Base-by-base conservation (phyloP, 2,888 invertebrate species). In the Peribatodes rhomboidaria region DNA sequence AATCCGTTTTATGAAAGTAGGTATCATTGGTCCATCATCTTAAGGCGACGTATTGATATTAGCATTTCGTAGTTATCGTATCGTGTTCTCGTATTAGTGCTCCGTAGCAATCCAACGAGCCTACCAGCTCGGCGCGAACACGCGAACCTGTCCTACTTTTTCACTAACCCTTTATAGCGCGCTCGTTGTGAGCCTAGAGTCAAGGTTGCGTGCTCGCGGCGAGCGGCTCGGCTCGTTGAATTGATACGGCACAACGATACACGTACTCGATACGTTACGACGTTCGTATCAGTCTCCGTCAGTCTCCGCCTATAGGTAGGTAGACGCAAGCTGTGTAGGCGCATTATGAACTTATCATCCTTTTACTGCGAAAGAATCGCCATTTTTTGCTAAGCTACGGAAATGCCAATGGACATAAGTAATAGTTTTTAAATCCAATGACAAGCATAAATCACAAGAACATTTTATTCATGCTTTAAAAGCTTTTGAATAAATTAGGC, bases 1-100 rank as follows among this genome's bases (percentile, higher is more conserved):
- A 58, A 68, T 70, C 65, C 61, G 65, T 65, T 70, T 35, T 61
- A 67, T 63, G 65, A 69, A 69, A 69, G 65, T 61, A 57, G n/a
- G 41, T 65, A 54, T 68, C 60, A 65, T 65, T 65, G 67, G 68
- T 62, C 63, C 61, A 53, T 66, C 65, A 60, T 61, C 54, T 65
- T 67, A 58, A 49, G 67, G n/a, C n/a, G n/a, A n/a, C n/a, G n/a
- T n/a, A n/a, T n/a, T n/a, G n/a, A n/a, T n/a, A n/a, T n/a, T 67
- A 70, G 70, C 67, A 56, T 61, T 70, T 44, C 46, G 18, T 18
- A 54, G 27, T 60, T 16, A 52, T n/a, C n/a, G 9, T 14, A 14
- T 16, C 7, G 41, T 14, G 14, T 8, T 39, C 14, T 10, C 3
- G 1, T 3, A 35, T 35, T 35, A 35, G 35, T 10, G 35, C 13